Base-by-base conservation (phyloP, 1,140 invertebrate species). In the Platyscapa corneri region DNA sequence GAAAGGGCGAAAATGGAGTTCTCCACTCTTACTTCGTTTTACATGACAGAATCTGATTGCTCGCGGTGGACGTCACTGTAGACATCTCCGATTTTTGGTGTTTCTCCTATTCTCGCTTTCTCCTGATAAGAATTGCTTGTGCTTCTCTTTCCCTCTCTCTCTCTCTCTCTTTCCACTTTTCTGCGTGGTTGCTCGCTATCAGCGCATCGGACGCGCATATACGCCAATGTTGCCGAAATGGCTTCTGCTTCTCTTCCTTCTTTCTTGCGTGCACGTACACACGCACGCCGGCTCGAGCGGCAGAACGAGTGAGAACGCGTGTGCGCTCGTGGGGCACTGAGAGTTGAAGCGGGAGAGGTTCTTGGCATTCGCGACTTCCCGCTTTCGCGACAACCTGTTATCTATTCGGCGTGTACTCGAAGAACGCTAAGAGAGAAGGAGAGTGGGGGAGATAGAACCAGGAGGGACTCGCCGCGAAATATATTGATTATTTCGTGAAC, bases 331-430 rank as follows among this genome's bases (percentile, higher is more conserved):
- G 56, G 27, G 10, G 27, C 23, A 60, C 23, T 3, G 49, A 7
- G 49, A 53, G 16, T 16, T 14, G 12, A 20, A 53, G 16, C 49
- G 49, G 49, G 49, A n/a, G 23, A 16, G 34, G 46, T 30, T 14
- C 30, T n/a, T 46, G 12, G 10, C 65, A 56, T 53, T 37, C 53
- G 23, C 72, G 10, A 6, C 10, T 27, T 23, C 70, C 27, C 70
- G 37, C 70, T 39, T 37, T 84, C 88, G 86, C 89, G 90, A 90
- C 91, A 92, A 92, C 91, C 90, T 92, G 92, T 92, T 93, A 92
- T 92, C 87, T 88, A 76, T 70, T 65, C 56, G 46, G 76, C 49
- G 64, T n/a, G 37, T 39, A n/a, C 64, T 67, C 72, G 53, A 76
- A 2, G 46, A 60, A 23, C 49, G 70, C 49, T 49, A 20, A 42